These are phyloP conservation scores for Tachystola acroxantha DNA, from an alignment of 2,888 invertebrate genomes.

Conservation along the genomic window DNA sequence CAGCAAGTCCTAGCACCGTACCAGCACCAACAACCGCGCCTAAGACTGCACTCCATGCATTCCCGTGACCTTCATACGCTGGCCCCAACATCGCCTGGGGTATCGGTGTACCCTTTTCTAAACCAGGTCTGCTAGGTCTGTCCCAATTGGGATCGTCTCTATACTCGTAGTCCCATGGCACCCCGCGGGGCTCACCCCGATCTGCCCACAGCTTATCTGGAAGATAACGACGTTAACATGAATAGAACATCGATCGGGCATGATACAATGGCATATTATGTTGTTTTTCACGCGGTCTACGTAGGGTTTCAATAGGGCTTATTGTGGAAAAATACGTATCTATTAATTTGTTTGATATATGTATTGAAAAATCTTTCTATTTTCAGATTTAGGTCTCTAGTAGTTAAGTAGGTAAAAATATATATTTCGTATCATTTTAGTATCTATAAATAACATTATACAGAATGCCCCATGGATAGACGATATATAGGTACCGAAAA, in stretches of 20 bases:
- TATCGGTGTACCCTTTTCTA: not conserved
- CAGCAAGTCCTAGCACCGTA: conserved; percentile 54
- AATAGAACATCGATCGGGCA: conserved; percentile 57
- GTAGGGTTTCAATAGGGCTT: not conserved
- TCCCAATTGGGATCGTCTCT: conserved; percentile 27
- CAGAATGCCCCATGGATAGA: too few species aligned
- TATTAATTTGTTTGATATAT: not conserved
- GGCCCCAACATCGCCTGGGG: conserved; percentile 38
- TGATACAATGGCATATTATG: conserved; percentile 23
- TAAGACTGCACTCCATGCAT: conserved; percentile 57
- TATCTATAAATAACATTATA: too few species aligned
- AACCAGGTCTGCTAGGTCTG: not conserved
- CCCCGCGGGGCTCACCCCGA: conserved; percentile 38
- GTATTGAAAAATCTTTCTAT: too few species aligned
- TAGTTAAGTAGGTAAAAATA: too few species aligned
- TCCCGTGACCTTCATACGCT: conserved; percentile 32
- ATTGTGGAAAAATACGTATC: conserved; percentile 10
- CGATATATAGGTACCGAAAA: too few species aligned
- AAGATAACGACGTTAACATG: conserved; percentile 61
- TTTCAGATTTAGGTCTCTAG: too few species aligned
- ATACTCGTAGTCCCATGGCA: conserved; percentile 41
- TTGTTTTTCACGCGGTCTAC: conserved; percentile 11
- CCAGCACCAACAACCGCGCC: conserved; percentile 63
- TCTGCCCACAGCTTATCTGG: conserved; percentile 66
- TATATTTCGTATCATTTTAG: too few species aligned